Conservation (phyloP, 2,797 vertebrate genomes). For the Hypotaenidia philippensis region DNA sequence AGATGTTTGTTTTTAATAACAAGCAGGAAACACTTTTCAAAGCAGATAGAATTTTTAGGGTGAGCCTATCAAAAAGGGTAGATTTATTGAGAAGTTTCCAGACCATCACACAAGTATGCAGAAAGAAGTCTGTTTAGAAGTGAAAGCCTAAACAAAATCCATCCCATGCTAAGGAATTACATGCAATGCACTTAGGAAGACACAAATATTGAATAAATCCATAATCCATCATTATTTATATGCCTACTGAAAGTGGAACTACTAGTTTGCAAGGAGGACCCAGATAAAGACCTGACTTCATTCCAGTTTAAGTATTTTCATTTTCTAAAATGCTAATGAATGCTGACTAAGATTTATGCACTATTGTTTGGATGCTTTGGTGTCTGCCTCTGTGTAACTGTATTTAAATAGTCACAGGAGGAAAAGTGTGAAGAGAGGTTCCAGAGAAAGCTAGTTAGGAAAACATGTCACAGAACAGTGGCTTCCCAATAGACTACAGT, state of each 20-base stretch:
- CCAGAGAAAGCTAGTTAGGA: conserved; percentile 15
- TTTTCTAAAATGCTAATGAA: background rate
- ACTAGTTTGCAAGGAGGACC: background rate
- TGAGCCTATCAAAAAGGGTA: background rate
- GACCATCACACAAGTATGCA: background rate
- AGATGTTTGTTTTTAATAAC: background rate
- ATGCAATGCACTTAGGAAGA: background rate
- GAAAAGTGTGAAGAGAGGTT: background rate
- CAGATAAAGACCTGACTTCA: background rate
- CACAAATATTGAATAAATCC: background rate
- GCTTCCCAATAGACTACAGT: conserved; percentile 8
- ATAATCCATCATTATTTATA: background rate
- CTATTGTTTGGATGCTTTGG: background rate
- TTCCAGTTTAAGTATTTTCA: background rate
- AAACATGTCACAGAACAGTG: conserved; percentile 45
- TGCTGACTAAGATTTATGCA: background rate
- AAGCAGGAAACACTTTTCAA: background rate
- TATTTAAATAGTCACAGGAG: background rate
- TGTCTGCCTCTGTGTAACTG: background rate
- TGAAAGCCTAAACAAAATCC: background rate
- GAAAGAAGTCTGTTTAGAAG: background rate
- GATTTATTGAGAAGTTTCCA: background rate
- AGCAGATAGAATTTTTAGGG: background rate
- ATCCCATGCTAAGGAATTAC: background rate
- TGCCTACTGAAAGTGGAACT: background rate